phyloP scores from a whole-genome alignment of 1,140 invertebrate species.

The Plectrocnemia conspersa region DNA sequence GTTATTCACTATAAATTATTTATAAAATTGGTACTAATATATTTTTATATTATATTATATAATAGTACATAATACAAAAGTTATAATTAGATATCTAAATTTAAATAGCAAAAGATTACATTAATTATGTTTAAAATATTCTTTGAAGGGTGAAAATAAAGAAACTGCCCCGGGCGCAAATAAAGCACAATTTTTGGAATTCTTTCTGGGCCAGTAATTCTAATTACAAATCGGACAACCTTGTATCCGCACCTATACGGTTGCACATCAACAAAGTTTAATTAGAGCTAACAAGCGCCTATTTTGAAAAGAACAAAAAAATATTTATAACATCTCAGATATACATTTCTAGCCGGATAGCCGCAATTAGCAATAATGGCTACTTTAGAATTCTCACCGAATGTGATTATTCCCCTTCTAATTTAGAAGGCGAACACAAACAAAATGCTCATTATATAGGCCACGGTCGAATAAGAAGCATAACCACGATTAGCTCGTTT shows the following conservation, averaged over 20 bases:
- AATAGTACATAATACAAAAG: too few relatives aligned
- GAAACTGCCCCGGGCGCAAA: neutral
- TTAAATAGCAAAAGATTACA: too few relatives aligned
- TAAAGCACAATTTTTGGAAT: neutral
- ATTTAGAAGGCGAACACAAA: conserved; percentile 11
- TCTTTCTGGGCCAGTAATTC: neutral
- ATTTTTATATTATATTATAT: too few relatives aligned
- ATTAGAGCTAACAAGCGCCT: conserved; percentile 18
- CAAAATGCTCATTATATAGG: conserved; percentile 16
- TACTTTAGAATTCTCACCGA: conserved; percentile 19
- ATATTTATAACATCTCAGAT: neutral
- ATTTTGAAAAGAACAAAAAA: conserved; percentile 9
- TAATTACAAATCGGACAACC: neutral
- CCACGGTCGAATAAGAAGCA: too few relatives aligned
- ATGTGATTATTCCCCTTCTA: conserved; percentile 13
- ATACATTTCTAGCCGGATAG: conserved; percentile 16
- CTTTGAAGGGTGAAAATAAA: too few relatives aligned
- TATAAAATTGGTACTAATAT: too few relatives aligned
- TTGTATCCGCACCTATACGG: conserved; percentile 2
- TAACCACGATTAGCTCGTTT: too few relatives aligned
- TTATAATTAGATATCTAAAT: too few relatives aligned
- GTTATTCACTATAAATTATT: too few relatives aligned
- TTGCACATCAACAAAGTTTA: conserved; percentile 21
- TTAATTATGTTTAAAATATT: neutral
- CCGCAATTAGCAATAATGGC: conserved; percentile 22